Conservation (phyloP, 2,113 vertebrate species). For the Uria lomvia region DNA sequence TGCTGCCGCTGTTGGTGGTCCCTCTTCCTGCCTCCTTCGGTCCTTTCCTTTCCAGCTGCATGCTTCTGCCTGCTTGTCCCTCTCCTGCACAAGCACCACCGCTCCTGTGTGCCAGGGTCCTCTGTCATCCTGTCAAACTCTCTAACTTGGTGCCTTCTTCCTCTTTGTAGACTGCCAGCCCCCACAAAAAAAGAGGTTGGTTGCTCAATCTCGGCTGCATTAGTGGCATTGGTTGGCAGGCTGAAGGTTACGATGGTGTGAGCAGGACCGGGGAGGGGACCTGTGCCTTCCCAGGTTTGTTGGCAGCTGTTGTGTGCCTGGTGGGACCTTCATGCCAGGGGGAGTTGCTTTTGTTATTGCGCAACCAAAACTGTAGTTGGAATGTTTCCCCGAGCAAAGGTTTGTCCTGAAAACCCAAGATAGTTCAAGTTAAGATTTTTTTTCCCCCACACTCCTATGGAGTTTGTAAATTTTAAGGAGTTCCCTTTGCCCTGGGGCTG, state of each 20-base stretch:
- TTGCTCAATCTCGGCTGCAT: neutral
- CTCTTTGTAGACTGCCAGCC: neutral
- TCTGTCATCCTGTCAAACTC: neutral
- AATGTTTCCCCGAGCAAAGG: neutral
- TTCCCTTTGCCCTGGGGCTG: neutral
- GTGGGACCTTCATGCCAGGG: neutral
- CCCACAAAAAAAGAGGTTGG: neutral
- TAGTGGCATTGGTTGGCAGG: neutral
- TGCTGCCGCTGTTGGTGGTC: neutral
- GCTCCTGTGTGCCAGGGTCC: neutral
- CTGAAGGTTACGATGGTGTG: neutral
- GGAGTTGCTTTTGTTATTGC: neutral
- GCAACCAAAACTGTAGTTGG: neutral
- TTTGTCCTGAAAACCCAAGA: neutral
- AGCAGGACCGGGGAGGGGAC: rapidly evolving
- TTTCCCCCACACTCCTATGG: rapidly evolving
- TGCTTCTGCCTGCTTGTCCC: rapidly evolving
- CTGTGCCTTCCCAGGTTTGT: neutral
- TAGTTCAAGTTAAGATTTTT: neutral
- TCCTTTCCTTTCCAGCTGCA: neutral
- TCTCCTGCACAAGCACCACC: neutral
- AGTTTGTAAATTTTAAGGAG: neutral
- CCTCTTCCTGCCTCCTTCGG: neutral
- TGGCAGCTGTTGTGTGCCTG: neutral
- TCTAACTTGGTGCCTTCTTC: no score